A percentile compares a stretch with the other conserved stretches of the same genome.
Conservation (phyloP, 2,113 vertebrate species). For the Callipepla californica region DNA sequence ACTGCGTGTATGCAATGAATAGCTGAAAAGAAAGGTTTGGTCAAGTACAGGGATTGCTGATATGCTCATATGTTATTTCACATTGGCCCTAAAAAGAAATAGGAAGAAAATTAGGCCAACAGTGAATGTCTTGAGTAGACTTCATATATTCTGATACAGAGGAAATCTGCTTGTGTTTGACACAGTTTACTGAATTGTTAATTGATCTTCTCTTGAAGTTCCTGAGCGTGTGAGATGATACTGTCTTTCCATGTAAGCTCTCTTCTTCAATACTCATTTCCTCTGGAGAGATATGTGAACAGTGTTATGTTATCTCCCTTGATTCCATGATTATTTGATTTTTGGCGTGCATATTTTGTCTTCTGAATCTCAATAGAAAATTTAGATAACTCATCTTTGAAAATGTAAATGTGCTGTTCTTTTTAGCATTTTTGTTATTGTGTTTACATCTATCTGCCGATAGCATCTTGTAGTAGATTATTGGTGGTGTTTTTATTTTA, state of each 20-base stretch:
- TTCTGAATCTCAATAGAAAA: not conserved
- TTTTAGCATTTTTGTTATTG: not conserved
- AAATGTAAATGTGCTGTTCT: not conserved
- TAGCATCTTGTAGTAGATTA: not conserved
- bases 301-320: not conserved
- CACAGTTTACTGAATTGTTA: not conserved
- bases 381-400: not conserved
- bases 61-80: not conserved
- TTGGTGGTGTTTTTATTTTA: not conserved
- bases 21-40: not conserved
- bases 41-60: not conserved
- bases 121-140: not conserved
- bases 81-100: not conserved
- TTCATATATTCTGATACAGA: not conserved
- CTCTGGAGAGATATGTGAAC: not conserved
- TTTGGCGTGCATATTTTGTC: not conserved
- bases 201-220: not conserved
- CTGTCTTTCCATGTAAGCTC: not conserved
- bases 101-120: not conserved
- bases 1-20: not conserved
- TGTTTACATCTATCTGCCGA: not conserved
- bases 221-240: not conserved
- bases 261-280: not conserved
- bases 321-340: not conserved
- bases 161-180: not conserved